phyloP scores from a whole-genome alignment of 2,888 invertebrate species.

The Erebia aethiops region DNA sequence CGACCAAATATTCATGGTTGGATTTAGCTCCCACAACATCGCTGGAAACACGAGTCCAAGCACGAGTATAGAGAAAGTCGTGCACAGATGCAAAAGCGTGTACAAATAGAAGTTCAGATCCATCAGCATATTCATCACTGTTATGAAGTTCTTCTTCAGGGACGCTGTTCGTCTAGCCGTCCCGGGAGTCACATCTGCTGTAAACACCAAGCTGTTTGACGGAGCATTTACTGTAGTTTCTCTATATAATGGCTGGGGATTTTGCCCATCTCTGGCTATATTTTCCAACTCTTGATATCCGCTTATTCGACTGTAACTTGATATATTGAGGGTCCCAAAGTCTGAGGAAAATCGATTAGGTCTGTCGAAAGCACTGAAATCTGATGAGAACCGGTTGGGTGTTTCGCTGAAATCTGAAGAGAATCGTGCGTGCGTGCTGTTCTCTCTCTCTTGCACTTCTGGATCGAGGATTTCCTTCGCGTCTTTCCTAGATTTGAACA shows the following conservation, averaged over 20 bases:
- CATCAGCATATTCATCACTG: conserved; percentile 67
- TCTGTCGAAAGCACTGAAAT: conserved; percentile 49
- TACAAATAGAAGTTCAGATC: conserved; percentile 82
- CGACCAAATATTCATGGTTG: conserved; percentile 69
- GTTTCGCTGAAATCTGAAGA: conserved; percentile 59
- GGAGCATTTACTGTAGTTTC: conserved; percentile 80
- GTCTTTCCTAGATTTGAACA: conserved; percentile 66
- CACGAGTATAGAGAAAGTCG: conserved; percentile 79
- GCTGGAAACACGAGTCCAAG: conserved; percentile 81
- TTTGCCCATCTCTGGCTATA: conserved; percentile 65
- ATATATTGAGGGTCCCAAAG: conserved; percentile 63
- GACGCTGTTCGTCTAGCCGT: conserved; percentile 71
- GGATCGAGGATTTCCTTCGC: conserved; percentile 73
- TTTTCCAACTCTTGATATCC: conserved; percentile 72
- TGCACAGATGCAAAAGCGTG: conserved; percentile 76
- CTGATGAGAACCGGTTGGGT: conserved; percentile 63
- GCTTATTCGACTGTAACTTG: conserved; percentile 55
- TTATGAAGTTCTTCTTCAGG: conserved; percentile 73
- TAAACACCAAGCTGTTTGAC: conserved; percentile 61
- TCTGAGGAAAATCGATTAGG: conserved; percentile 65
- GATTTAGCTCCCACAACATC: conserved; percentile 74
- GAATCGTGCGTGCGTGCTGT: conserved; percentile 54
- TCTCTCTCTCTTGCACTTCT: conserved; percentile 61
- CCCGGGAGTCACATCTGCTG: conserved; percentile 66
- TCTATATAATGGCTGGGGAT: conserved; percentile 80